Evolutionary conservation across 2,797 vertebrate species (phyloP).

Genomic region (Cirrhinus mrigala): DNA sequence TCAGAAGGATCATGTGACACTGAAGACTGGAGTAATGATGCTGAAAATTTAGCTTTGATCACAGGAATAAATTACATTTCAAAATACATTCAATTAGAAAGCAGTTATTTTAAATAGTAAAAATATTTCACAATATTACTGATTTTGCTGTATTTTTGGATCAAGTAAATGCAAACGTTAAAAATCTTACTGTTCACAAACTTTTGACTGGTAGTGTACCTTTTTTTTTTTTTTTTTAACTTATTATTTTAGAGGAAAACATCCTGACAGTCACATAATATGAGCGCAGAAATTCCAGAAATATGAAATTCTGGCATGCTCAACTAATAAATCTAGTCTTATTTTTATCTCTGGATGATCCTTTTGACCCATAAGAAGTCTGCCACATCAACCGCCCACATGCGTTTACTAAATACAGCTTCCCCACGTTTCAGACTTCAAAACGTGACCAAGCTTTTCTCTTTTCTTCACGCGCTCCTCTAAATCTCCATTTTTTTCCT

Average conservation of each 20-base stretch:
- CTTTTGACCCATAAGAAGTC: constrained; percentile 3
- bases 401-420: neutral
- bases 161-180: too few species aligned
- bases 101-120: too few species aligned
- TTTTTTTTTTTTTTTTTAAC: too few species aligned
- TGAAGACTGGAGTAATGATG: too few species aligned
- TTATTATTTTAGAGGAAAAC: neutral
- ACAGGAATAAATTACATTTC: too few species aligned
- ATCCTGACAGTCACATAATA: neutral
- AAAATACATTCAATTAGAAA: too few species aligned
- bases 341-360: constrained; percentile 2
- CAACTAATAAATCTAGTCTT: neutral
- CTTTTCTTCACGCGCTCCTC: constrained; percentile 17
- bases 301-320: neutral
- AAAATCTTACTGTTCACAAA: too few species aligned
- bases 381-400: constrained; percentile 3
- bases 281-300: neutral
- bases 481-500: constrained; percentile 24
- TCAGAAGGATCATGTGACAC: too few species aligned
- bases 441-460: constrained; percentile 14
- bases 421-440: neutral
- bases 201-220: too few species aligned
- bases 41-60: too few species aligned
- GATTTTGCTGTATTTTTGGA: too few species aligned
- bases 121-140: too few species aligned